Conservation (phyloP, 2,888 invertebrate genomes). For the Malthinus flaveolus region DNA sequence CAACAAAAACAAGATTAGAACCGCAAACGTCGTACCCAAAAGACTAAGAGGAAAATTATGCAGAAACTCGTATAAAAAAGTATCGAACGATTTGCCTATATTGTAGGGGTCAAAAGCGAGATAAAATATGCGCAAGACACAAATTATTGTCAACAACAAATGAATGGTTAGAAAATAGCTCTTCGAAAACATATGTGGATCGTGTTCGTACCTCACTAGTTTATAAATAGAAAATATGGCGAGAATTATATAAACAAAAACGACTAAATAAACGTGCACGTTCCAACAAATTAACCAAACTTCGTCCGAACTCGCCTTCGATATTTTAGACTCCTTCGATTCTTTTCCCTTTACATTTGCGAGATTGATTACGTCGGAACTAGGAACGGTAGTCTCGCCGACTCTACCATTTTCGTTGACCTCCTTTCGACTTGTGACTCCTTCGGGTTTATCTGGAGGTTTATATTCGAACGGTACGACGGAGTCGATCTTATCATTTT, state of each 20-base stretch:
- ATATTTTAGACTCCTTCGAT: conserved; percentile 46
- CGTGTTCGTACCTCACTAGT: conserved; percentile 82
- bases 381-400: conserved; percentile 46
- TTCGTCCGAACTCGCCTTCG: conserved; percentile 50
- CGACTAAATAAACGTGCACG: conserved; percentile 86
- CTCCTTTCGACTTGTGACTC: conserved; percentile 50
- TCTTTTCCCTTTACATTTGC: conserved; percentile 59
- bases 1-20: conserved; percentile 82
- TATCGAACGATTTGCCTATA: conserved; percentile 76
- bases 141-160: conserved; percentile 78
- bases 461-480: conserved; percentile 30
- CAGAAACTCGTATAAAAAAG: conserved; percentile 78
- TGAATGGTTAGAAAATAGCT: conserved; percentile 88
- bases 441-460: conserved; percentile 45
- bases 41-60: conserved; percentile 86
- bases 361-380: conserved; percentile 59
- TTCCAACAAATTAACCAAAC: conserved; percentile 90
- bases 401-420: conserved; percentile 22
- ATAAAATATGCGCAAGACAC: conserved; percentile 81
- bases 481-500: conserved; percentile 8
- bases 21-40: conserved; percentile 85
- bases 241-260: conserved; percentile 80
- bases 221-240: conserved; percentile 85
- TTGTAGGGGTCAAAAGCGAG: conserved; percentile 93
- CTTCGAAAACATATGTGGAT: conserved; percentile 83